Conservation (phyloP, 2,113 vertebrate species). For the Trinectes maculatus region DNA sequence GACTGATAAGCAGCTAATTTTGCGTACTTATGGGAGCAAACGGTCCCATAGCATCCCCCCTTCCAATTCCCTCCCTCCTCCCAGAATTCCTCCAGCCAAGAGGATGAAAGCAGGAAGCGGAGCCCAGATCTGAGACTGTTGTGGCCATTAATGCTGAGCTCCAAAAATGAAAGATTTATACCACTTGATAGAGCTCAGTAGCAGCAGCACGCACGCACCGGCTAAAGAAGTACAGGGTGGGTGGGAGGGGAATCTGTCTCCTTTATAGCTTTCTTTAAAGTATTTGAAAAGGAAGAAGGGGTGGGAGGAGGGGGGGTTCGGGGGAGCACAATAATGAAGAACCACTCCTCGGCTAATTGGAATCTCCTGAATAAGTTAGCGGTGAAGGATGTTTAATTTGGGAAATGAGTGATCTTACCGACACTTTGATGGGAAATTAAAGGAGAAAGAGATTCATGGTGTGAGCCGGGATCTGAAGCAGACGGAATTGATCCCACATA, state of each 20-base stretch:
- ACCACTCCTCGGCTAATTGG: conserved; percentile 90
- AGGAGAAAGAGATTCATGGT: conserved; percentile 79
- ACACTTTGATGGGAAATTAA: conserved; percentile 91
- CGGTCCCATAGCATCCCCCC: conserved; percentile 59
- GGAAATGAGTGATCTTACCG: conserved; percentile 88
- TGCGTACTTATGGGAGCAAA: conserved; percentile 96
- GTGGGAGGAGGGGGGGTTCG: conserved; percentile 42
- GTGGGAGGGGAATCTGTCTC: conserved; percentile 61
- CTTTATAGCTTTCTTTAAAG: conserved; percentile 80
- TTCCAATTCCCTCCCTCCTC: conserved; percentile 48
- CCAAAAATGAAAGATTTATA: conserved; percentile 94
- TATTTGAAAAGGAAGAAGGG: conserved; percentile 76
- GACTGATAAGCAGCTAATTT: conserved; percentile 98
- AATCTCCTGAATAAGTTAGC: conserved; percentile 89
- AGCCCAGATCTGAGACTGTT: conserved; percentile 87
- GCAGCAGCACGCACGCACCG: conserved; percentile 65
- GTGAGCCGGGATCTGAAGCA: neutral
- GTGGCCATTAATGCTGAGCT: conserved; percentile 86
- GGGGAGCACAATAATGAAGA: conserved; percentile 86
- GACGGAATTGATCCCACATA: conserved; percentile 34
- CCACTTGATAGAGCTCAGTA: conserved; percentile 82
- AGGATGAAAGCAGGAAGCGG: conserved; percentile 81
- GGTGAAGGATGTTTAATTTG: conserved; percentile 91
- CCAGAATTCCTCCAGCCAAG: conserved; percentile 82
- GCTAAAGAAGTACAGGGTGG: conserved; percentile 34